Evolutionary conservation across 2,888 invertebrate genomes (phyloP).

Genomic region (Platycnemis pennipes): DNA sequence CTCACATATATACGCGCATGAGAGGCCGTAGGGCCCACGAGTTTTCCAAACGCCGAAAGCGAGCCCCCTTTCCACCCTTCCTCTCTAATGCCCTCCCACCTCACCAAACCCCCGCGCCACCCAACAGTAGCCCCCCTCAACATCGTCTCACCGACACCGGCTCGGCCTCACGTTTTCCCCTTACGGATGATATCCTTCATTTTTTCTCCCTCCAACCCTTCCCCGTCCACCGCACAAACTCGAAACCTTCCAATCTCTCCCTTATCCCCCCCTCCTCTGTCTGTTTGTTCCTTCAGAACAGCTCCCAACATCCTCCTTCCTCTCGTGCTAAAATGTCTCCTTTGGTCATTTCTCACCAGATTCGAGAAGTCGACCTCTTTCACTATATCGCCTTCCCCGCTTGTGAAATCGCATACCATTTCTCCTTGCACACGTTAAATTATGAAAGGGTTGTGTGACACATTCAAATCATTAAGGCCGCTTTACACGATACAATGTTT

Average conservation of each 20-base stretch:
- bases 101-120: neutral
- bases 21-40: neutral
- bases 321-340: neutral
- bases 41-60: slow-evolving; percentile 46
- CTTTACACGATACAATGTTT: too few relatives aligned
- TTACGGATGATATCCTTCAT: slow-evolving; percentile 34
- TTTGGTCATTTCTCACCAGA: slow-evolving; percentile 18
- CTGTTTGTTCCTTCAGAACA: neutral
- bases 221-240: neutral
- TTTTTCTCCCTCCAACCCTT: slow-evolving; percentile 6
- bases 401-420: too few relatives aligned
- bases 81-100: neutral
- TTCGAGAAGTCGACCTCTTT: slow-evolving; percentile 37
- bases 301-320: neutral
- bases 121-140: neutral
- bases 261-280: neutral
- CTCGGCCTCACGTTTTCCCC: neutral
- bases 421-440: too few relatives aligned
- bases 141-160: neutral
- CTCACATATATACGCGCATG: slow-evolving; percentile 9
- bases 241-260: neutral
- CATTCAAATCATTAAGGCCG: too few relatives aligned
- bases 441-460: too few relatives aligned
- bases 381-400: neutral
- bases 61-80: neutral